phyloP scores from a whole-genome alignment of 2,797 vertebrate species.

The Sus cebifrons region DNA sequence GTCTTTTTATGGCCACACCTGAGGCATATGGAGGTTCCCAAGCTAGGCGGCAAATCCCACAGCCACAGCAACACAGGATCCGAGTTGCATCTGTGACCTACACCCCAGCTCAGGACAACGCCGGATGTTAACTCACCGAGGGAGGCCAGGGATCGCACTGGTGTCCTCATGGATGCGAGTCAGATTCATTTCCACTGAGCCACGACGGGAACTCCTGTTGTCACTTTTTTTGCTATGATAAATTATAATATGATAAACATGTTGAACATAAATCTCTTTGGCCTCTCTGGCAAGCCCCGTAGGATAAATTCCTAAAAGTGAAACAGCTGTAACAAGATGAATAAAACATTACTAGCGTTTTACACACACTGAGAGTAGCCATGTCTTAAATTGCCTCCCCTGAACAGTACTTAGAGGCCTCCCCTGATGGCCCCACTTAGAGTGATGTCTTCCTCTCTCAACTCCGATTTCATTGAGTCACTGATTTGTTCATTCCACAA shows the following conservation, averaged over 20 bases:
- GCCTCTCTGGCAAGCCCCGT: neutral
- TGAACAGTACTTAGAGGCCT: neutral
- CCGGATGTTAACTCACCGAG: no score
- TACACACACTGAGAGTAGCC: neutral
- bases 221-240: neutral
- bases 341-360: neutral
- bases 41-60: no score
- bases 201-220: no score
- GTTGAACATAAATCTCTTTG: neutral
- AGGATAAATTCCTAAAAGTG: neutral
- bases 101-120: no score
- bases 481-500: neutral
- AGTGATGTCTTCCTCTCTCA: neutral
- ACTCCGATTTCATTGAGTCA: neutral
- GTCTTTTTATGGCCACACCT: no score
- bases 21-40: no score
- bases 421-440: neutral
- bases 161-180: no score
- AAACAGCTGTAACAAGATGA: neutral
- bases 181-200: no score
- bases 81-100: no score
- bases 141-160: no score
- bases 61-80: no score
- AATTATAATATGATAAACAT: neutral
- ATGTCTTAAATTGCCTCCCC: fast-evolving